Base-by-base conservation (phyloP, 2,797 vertebrate species). In the Chaetodon trifasciatus region DNA sequence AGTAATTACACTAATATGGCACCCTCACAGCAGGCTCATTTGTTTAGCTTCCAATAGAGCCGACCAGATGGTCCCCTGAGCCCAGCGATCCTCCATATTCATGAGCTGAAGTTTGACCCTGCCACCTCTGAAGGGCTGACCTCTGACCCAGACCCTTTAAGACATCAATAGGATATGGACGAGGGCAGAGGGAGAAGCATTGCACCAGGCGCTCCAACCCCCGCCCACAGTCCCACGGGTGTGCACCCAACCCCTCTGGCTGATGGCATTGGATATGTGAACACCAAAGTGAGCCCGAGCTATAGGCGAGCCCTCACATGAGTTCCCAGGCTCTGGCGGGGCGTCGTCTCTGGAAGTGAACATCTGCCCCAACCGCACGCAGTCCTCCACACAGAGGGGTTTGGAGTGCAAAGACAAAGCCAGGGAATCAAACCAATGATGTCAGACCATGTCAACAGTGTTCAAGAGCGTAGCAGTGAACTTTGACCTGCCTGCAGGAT, bases 61-160 rank as follows among this genome's bases (percentile, higher is more conserved):
- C 28, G 62, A 88, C 84, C 94, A 95, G 94, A 95, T 95, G 94
- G 93, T 89, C 89, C 89, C 86, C 80, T 56, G 74, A 85, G 87
- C 83, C 57, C 16, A 16, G 55, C 24, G 15, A 49, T 60, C 66
- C 16, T 94, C 88, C 92, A 94, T 94, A 95, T 94, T 94, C 92
- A 94, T 94, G 92, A 94, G 92, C 53, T 84, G 73, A 74, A 72
- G 85, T 89, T 93, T 92, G 93, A 94, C 93, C 93, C 88, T 49
- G 57, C 71, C 86, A 88, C 86, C 84, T 85, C 88, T 78, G 72
- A 79, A 89, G 90, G 83, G 76, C 84, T 93, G 93, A 93, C 91
- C 93, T 91, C 82, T 93, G 85, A 87, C 94, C 92, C 53, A 70
- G 81, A 68, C 85, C 87, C 90, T 93, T 93, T 79, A 83, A 72